Percentiles rank a stretch among this genome's conserved stretches.
These are phyloP conservation scores for Riptortus pedestris DNA, from an alignment of 1,140 invertebrate species.

Conservation along the genomic window DNA sequence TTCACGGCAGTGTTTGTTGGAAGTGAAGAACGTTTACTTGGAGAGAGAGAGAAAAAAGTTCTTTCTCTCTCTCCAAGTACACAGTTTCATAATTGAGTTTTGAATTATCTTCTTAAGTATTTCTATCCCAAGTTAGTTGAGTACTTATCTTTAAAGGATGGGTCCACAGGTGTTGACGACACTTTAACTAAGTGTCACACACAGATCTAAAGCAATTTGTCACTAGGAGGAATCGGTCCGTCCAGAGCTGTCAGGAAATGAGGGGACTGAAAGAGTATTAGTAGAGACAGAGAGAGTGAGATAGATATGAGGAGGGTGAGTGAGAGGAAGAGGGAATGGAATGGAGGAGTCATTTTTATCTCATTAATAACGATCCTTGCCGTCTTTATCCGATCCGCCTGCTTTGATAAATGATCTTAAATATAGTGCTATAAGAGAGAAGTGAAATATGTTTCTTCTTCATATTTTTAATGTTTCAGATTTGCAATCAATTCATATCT, in stretches of 20 bases:
- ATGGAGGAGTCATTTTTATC: conserved; percentile 4
- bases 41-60: no score
- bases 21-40: no score
- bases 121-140: no score
- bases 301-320: background rate
- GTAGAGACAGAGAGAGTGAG: background rate
- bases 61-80: no score
- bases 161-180: no score
- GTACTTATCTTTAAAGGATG: no score
- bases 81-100: no score
- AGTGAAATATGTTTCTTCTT: background rate
- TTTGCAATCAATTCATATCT: background rate
- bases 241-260: background rate
- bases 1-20: no score
- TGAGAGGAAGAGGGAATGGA: background rate
- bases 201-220: background rate
- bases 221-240: background rate
- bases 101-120: no score
- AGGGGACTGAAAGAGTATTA: background rate
- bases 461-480: background rate
- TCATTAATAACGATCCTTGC: conserved; percentile 10
- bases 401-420: conserved; percentile 6
- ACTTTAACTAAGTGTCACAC: no score
- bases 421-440: background rate
- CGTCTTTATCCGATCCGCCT: conserved; percentile 9